Evolutionary conservation across 2,888 invertebrate genomes (phyloP), one percentile per base, ranked within the genome.

Genomic region (Synergus itoensis): DNA sequence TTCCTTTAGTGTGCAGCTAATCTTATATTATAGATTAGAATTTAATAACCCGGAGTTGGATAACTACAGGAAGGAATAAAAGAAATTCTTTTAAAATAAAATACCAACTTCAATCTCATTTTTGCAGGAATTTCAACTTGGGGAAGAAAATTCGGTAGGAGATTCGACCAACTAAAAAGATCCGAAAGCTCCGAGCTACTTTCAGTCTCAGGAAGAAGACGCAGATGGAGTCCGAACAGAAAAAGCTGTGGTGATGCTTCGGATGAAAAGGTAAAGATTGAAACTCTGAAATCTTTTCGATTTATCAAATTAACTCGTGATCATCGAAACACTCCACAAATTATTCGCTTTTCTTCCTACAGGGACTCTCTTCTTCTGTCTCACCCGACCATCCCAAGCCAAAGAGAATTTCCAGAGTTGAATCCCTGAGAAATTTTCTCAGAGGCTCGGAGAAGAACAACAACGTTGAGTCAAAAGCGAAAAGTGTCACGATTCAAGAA

Each of bases 161-260:
- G 94, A 90, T 94, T 94, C 94, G 94, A 94, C 82, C 94, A 94
- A 85, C 89, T 95, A 80, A 94, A 94, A 87, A 92, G 94, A 79
- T 93, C 94, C 78, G 94, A 95, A 84, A 94, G 94, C 63, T 93
- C 93, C 1, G 95, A 95, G 86, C 88, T 93, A 80, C 89, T 94
- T 41, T 89, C 93, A 9, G 90, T 91, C 21, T 91, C 92, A 1
- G 89, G 92, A 16, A 90, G 92, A 63, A 88, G 92, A 81, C 90
- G 92, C 79, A 91, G 93, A n/a, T 93, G 93, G 93, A 93, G 93
- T 48, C 93, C 93, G 4, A 90, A 91, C 80, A 88, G 90, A 65
- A 87, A 85, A 77, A 86, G 77, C 67, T 73, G 79, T 36, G 83
- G 86, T 18, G 86, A 87, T 18, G 45, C 81, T 76, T 41, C 62